Evolutionary conservation across 2,888 invertebrate species (phyloP), one percentile per base, ranked within the genome.

Genomic region (Periphyllus acericola): DNA sequence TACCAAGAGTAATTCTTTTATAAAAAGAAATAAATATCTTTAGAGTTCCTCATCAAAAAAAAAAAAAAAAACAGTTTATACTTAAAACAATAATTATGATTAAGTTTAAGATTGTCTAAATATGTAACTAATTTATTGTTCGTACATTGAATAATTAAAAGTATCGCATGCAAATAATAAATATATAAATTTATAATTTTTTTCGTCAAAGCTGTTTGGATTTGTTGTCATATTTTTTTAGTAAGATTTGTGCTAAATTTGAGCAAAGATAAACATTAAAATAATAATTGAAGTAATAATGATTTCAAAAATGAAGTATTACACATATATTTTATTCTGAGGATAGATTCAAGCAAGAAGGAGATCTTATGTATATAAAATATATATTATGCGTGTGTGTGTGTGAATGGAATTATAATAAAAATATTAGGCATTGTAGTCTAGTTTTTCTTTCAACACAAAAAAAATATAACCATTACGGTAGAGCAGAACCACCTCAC

Each of bases 341-440:
- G 72, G 72, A 86, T 86, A 86, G 78, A 34, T 55, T 79, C n/a
- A 71, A 78, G 40, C n/a, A 74, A 79, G 71, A 60, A 86, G 79
- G 86, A 86, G 86, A 86, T 86, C 86, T 60, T 46, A 46, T 71
- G 34, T 72, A 72, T 14, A 32, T 25, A 21, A 36, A 46, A 46
- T 25, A 32, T 68, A 52, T 11, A 74, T 52, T n/a, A n/a, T n/a
- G n/a, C n/a, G n/a, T n/a, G 25, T 1, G n/a, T 79, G 55, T 79
- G 34, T 60, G 25, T 32, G n/a, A n/a, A 32, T 68, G 40, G 34
- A 79, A 55, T 76, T 52, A 32, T 55, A 55, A 79, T 55, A 55
- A 79, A 60, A 68, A 60, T 83, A 83, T 83, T 75, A 71, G 68
- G 71, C 55, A 34, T n/a, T 55, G 9, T 79, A n/a, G 71, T 79